phyloP scores from a whole-genome alignment of 1,140 invertebrate genomes.

The Triops longicaudatus region DNA sequence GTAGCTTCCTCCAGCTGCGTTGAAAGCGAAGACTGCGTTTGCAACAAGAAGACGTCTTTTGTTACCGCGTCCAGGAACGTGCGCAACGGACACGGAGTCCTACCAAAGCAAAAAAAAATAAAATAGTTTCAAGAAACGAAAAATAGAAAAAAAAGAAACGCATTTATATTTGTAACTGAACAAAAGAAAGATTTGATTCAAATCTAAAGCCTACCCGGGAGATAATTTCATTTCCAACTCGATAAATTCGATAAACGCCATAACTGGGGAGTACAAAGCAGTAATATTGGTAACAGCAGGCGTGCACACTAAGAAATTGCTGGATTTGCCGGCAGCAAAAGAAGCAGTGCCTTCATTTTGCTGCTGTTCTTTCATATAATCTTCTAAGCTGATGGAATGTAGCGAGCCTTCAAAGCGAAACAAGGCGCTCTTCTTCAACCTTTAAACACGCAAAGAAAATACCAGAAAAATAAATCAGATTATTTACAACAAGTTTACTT shows the following conservation, averaged over 20 bases:
- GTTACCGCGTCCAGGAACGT: conserved; percentile 67
- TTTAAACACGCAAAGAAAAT: conserved; percentile 33
- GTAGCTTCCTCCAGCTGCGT: conserved; percentile 56
- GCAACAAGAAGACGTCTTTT: conserved; percentile 49
- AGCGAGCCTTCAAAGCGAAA: conserved; percentile 74
- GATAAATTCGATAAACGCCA: conserved; percentile 66
- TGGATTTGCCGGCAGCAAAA: conserved; percentile 22
- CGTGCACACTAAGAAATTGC: conserved; percentile 52
- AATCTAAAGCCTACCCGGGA: conserved; percentile 46
- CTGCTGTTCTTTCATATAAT: conserved; percentile 49
- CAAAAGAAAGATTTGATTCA: no score
- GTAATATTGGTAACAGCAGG: conserved; percentile 66
- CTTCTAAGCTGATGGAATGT: conserved; percentile 59
- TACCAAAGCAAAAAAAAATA: conserved; percentile 32
- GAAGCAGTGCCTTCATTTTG: conserved; percentile 27
- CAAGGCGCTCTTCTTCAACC: conserved; percentile 49
- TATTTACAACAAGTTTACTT: conserved; percentile 34
- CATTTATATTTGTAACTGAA: no score
- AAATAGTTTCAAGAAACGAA: conserved; percentile 31
- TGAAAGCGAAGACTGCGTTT: conserved; percentile 40
- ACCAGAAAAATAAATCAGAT: not conserved
- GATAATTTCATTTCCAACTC: conserved; percentile 55
- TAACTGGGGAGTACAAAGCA: conserved; percentile 62
- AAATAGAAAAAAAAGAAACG: not conserved
- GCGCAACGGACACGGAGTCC: conserved; percentile 56